Evolutionary conservation across 1,140 invertebrate genomes (phyloP).

Genomic region (Lepidotrigona ventralis): DNA sequence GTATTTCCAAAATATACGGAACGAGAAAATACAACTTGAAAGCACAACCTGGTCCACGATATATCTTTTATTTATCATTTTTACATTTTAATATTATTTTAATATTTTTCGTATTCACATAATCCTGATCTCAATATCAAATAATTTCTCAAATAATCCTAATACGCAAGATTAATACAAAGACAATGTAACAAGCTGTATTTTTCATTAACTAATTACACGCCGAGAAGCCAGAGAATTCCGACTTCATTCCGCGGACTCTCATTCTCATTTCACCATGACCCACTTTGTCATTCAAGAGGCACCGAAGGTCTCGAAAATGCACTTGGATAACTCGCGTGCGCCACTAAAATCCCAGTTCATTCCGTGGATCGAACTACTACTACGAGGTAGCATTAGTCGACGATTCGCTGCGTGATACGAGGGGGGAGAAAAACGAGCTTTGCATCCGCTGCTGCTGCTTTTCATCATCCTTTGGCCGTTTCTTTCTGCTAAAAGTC

Average conservation of each 20-base stretch:
- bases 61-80: too few species aligned
- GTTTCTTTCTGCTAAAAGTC: constrained; percentile 17
- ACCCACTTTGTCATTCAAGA: background rate
- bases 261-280: background rate
- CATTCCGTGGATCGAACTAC: background rate
- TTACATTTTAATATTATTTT: too few species aligned
- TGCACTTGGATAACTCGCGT: background rate
- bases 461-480: background rate
- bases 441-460: background rate
- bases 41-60: too few species aligned
- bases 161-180: background rate
- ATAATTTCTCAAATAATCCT: too few species aligned
- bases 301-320: background rate
- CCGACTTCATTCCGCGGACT: background rate
- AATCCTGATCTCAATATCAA: too few species aligned
- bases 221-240: background rate
- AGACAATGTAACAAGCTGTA: background rate
- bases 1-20: too few species aligned
- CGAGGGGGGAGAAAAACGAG: background rate
- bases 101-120: too few species aligned
- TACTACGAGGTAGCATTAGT: constrained; percentile 7
- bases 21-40: too few species aligned
- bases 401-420: background rate
- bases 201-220: background rate
- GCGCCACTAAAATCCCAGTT: background rate